Conservation (phyloP, 2,797 vertebrate species). For the Myotis planiceps region DNA sequence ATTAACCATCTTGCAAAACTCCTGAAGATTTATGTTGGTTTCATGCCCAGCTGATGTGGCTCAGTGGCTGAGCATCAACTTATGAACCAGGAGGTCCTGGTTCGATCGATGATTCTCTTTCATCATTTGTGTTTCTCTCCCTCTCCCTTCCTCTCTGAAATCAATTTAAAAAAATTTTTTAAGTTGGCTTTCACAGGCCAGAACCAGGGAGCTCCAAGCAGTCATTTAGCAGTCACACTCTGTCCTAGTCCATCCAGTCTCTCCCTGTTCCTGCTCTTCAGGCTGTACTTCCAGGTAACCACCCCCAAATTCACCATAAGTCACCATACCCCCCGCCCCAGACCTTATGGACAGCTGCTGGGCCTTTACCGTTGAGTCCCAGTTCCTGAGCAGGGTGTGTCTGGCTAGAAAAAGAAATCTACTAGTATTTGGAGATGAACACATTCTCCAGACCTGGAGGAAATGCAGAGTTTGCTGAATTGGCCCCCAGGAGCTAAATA, state of each 20-base stretch:
- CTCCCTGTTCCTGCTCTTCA: neutral
- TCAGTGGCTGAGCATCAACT: too few relatives aligned
- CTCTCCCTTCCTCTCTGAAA: too few relatives aligned
- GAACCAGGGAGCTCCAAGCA: neutral
- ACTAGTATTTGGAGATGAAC: conserved; percentile 66
- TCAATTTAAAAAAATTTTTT: too few relatives aligned
- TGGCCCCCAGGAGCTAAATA: conserved; percentile 64
- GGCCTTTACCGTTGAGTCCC: neutral
- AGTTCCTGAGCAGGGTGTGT: conserved; percentile 53
- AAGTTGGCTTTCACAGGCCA: neutral
- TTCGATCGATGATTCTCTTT: too few relatives aligned
- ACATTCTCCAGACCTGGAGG: conserved; percentile 59
- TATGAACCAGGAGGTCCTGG: too few relatives aligned
- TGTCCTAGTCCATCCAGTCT: neutral
- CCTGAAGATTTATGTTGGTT: neutral
- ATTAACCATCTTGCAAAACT: neutral
- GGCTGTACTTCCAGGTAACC: neutral
- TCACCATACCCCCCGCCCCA: neutral
- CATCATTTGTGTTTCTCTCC: too few relatives aligned
- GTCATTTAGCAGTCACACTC: neutral
- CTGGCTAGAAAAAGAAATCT: conserved; percentile 62
- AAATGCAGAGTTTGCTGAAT: conserved; percentile 68
- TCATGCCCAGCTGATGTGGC: neutral
- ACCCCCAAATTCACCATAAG: neutral
- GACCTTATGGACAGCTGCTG: neutral